Percentiles rank a stretch among this genome's conserved stretches.
Evolutionary conservation across 2,113 vertebrate genomes (phyloP).

Genomic region (Callipepla squamata): DNA sequence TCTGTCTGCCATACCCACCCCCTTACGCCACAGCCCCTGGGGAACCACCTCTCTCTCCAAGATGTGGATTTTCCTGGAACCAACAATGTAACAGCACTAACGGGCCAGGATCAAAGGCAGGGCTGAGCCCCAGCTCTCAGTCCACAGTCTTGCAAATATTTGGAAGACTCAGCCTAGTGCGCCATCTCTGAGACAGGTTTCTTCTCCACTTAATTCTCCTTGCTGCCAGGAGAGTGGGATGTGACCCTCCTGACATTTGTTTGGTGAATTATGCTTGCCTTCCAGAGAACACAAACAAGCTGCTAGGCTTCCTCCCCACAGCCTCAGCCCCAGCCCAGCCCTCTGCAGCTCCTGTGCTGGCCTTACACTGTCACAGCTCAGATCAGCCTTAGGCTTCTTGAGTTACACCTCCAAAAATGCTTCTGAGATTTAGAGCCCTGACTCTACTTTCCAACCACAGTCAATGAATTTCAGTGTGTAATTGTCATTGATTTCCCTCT

Average conservation of each 20-base stretch:
- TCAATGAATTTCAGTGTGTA: not conserved
- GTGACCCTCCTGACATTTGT: slow-evolving; percentile 64
- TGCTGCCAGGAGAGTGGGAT: slow-evolving; percentile 28
- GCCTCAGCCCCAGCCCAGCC: not conserved
- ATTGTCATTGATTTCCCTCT: not conserved
- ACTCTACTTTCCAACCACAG: not conserved
- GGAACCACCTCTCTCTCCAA: not conserved
- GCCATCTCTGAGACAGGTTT: not conserved
- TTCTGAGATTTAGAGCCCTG: not conserved
- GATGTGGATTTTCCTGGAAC: not conserved
- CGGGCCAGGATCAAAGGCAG: not conserved
- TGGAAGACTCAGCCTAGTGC: not conserved
- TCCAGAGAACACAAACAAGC: slow-evolving; percentile 68
- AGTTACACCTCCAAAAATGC: not conserved
- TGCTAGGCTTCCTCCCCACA: slow-evolving; percentile 21
- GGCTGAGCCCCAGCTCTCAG: not conserved
- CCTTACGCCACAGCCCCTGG: not conserved
- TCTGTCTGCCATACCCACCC: not conserved
- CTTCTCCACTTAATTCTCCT: slow-evolving; percentile 34
- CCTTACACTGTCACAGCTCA: not conserved
- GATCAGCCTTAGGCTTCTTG: not conserved
- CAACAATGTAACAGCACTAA: not conserved
- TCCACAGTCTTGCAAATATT: not conserved
- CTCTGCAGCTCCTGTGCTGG: not conserved
- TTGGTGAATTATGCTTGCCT: slow-evolving; percentile 53